Base-by-base conservation (phyloP, 2,888 invertebrate species). In the Endotricha flammealis region DNA sequence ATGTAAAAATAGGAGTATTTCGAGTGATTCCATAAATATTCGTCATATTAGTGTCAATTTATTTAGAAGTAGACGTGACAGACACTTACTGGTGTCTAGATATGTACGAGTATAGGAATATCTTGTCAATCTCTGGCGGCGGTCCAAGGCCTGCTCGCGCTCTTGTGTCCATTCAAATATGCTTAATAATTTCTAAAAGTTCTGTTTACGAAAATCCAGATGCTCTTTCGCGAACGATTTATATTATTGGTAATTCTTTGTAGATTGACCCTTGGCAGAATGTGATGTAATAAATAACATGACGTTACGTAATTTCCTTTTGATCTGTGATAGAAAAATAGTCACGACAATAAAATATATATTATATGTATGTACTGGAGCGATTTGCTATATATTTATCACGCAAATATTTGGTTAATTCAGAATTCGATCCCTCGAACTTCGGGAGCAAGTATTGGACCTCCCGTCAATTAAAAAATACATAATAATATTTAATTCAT, bases 41-140 rank as follows among this genome's bases (percentile, higher is more conserved):
- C 57, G 57, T 62, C 61, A 54, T 55, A 57, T 61, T 53, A 56
- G 47, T 54, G 58, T 64, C 61, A 64, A 50, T 52, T 60, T 55
- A 53, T 56, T 44, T 53, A 41, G 38, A 46, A 50, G 44, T 32
- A 43, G 31, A 23, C 47, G 36, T 53, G 54, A 57, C 54, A 56
- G 53, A 45, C 51, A 47, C 52, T 43, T 36, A 38, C 6, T 31
- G 16, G 31, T 31, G 31, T 39, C 31, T 33, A 28, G 20, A 5
- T 4, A 12, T 53, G 55, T 49, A 49, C 49, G 47, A 48, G 46
- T 41, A 48, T 50, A 45, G 50, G 53, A 54, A 58, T 61, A 63
- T 60, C 53, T 44, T 46, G 48, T 50, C 48, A 44, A 63, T 63
- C 49, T 51, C 58, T 74, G 74, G 74, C 68, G 14, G 32, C 32